phyloP scores from a whole-genome alignment of 2,797 vertebrate species.

The Simalia tracyae region DNA sequence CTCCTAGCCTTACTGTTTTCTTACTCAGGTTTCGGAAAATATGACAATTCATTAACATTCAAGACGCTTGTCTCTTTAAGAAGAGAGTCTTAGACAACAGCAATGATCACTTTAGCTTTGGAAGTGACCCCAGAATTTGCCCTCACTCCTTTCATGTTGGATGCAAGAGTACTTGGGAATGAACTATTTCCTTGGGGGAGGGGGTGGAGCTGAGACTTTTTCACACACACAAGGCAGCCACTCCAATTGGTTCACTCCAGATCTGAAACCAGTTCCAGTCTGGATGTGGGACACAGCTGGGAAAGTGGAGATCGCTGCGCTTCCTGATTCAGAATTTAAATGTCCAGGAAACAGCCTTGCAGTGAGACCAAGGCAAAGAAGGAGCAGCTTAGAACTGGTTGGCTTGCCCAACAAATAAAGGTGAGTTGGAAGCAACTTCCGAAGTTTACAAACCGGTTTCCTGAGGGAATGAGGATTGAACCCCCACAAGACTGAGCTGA shows the following conservation, averaged over 20 bases:
- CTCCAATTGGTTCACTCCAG: slow-evolving; percentile 68
- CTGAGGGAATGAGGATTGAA: background rate
- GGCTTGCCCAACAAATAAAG: slow-evolving; percentile 52
- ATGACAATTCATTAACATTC: slow-evolving; percentile 10
- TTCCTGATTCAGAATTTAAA: slow-evolving; percentile 68
- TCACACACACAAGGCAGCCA: slow-evolving; percentile 35
- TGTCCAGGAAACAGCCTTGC: slow-evolving; percentile 59
- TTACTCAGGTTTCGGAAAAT: slow-evolving; percentile 24
- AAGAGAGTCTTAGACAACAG: slow-evolving; percentile 70
- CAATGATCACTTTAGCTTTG: slow-evolving; percentile 89
- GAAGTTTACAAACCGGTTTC: background rate
- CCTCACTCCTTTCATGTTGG: slow-evolving; percentile 74
- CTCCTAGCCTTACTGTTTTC: slow-evolving; percentile 16
- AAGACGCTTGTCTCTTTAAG: slow-evolving; percentile 69
- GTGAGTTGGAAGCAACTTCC: slow-evolving; percentile 49
- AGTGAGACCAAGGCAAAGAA: slow-evolving; percentile 40
- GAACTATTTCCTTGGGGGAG: slow-evolving; percentile 88
- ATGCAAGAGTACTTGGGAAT: slow-evolving; percentile 76
- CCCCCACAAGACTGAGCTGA: background rate
- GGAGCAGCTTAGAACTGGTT: background rate
- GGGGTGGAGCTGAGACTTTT: slow-evolving; percentile 65
- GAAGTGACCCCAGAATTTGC: slow-evolving; percentile 84
- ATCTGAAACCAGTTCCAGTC: slow-evolving; percentile 62
- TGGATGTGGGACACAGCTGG: slow-evolving; percentile 40
- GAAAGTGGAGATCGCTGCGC: slow-evolving; percentile 39